Percentiles rank a stretch among this genome's conserved stretches.
Evolutionary conservation across 2,797 vertebrate genomes (phyloP).

Genomic region (Trachops cirrhosus): DNA sequence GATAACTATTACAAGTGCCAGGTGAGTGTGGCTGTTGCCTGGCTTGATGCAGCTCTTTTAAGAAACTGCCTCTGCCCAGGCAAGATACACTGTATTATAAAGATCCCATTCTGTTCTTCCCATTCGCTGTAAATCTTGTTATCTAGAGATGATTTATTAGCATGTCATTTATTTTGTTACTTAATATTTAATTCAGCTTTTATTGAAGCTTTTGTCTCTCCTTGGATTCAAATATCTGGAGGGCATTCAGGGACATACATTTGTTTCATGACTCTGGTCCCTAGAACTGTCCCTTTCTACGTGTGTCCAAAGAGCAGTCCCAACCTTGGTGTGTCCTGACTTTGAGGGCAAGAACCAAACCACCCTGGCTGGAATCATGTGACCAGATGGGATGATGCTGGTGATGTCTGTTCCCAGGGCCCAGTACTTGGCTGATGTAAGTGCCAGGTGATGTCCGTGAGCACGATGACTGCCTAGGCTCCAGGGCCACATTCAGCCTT

Average conservation of each 20-base stretch:
- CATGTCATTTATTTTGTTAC: slow-evolving; percentile 31
- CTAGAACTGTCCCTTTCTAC: neutral
- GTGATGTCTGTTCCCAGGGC: neutral
- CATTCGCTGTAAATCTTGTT: neutral
- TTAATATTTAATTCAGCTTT: slow-evolving; percentile 45
- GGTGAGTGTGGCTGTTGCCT: neutral
- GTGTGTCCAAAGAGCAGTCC: neutral
- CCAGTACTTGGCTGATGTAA: slow-evolving; percentile 8
- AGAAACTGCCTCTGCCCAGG: neutral
- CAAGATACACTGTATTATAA: neutral
- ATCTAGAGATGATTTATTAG: neutral
- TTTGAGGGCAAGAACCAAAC: neutral
- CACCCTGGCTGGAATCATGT: neutral
- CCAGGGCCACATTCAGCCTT: slow-evolving; percentile 51
- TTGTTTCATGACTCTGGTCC: slow-evolving; percentile 21
- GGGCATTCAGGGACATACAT: neutral
- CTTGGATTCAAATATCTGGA: neutral
- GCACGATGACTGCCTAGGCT: neutral
- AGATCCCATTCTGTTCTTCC: neutral
- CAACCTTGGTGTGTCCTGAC: neutral
- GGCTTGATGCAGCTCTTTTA: neutral
- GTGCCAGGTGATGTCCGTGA: slow-evolving; percentile 44
- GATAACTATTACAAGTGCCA: neutral
- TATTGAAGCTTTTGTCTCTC: neutral
- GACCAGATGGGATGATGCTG: neutral